phyloP scores from a whole-genome alignment of 1,140 invertebrate species.

The Tribolium madens region DNA sequence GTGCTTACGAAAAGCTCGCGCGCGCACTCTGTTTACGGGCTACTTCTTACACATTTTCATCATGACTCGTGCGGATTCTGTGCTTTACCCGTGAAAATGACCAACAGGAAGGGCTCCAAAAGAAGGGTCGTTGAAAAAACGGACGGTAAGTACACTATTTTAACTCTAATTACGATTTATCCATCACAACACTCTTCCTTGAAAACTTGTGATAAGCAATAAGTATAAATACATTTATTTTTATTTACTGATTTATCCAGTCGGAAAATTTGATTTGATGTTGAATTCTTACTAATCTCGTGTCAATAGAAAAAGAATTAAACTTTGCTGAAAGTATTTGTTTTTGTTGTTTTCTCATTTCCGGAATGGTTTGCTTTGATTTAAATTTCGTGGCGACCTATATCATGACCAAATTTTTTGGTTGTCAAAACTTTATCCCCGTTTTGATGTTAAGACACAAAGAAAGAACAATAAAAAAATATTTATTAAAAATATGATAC shows the following conservation, averaged over 20 bases:
- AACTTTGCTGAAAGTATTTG: not conserved
- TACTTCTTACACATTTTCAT: not conserved
- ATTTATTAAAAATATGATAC: not conserved
- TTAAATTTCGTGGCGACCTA: not conserved
- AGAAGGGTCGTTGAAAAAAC: conserved; percentile 8
- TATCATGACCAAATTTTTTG: not conserved
- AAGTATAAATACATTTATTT: not conserved
- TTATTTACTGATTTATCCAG: not conserved
- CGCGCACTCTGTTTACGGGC: conserved; percentile 10
- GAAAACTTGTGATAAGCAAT: not conserved
- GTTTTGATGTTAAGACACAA: not conserved
- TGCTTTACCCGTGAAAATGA: conserved; percentile 2
- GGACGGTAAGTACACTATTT: conserved; percentile 3
- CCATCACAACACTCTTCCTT: not conserved
- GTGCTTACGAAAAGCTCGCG: conserved; percentile 23
- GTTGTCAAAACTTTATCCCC: not conserved
- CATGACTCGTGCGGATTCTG: conserved; percentile 2
- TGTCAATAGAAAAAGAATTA: not conserved
- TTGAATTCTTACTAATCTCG: not conserved
- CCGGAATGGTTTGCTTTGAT: not conserved
- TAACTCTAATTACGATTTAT: not conserved
- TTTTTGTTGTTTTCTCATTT: not conserved
- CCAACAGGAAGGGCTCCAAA: conserved; percentile 7
- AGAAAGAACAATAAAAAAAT: not conserved
- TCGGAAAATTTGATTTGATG: not conserved